Base-by-base conservation (phyloP, 2,113 vertebrate genomes). In the Pyrgilauda ruficollis region DNA sequence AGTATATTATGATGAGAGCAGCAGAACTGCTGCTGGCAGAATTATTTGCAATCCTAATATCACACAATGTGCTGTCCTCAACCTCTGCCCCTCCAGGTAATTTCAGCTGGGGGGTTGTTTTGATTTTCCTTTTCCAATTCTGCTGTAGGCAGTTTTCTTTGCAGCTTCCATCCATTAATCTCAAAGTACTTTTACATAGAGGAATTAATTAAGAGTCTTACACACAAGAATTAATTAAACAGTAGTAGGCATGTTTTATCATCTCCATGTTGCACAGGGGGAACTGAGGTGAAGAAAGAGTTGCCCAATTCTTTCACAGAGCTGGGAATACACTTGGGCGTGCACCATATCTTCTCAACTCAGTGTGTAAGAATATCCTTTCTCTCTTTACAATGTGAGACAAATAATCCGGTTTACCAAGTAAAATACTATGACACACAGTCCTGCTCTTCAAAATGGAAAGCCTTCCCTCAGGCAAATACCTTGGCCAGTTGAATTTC, bases 151-250 rank as follows among this genome's bases (percentile, higher is more conserved):
- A 88, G 47, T 93, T 97, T 91, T 73, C 84, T 95, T 90, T 95
- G 87, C 87, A 85, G 90, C 72, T 94, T 96, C 86, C 91, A 93
- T 85, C 50, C 84, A 83, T 83, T 95, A 96, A 93, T 86, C 78
- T 96, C 70, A 35, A 93, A 93, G 82, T 77, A 80, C 43, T 93
- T 91, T 86, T 93, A 86, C 43, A 80, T 1, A 68, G 47, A 95
- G 35, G 44, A 96, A 96, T 97, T 96, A 87, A 96, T 97, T 97
- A 93, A 96, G 85, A 87, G 27, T 78, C 55, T 81, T 59, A 50
- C 39, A 90, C 63, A 75, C 43, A 70, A 77, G 56, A 95, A 95
- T 94, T 97, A 96, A 97, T 97, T 95, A 96, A 96, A 86, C 63
- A 88, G 91, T 83, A 88, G 55, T 17, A 92, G 94, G 75, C 93